A percentile compares a stretch with the other conserved stretches of the same genome.
Evolutionary conservation across 2,888 invertebrate species (phyloP).

Genomic region (Spisula solida): DNA sequence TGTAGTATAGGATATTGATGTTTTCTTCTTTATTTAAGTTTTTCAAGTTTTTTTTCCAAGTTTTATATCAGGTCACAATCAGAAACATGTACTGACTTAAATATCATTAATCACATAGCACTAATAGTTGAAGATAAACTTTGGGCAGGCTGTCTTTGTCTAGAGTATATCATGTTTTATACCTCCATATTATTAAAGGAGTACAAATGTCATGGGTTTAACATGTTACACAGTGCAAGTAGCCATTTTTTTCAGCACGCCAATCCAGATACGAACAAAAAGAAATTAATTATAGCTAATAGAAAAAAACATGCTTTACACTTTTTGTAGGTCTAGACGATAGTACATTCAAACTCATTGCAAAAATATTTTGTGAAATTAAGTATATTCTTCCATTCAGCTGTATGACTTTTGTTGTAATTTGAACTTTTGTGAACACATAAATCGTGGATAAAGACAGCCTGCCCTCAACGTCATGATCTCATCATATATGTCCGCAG

Average conservation of each 20-base stretch:
- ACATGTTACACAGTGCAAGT: neutral
- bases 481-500: neutral
- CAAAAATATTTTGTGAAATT: neutral
- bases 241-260: neutral
- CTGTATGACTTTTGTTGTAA: neutral
- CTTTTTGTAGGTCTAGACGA: neutral
- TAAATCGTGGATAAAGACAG: neutral
- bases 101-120: neutral
- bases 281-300: no score
- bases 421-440: neutral
- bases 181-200: neutral
- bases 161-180: neutral
- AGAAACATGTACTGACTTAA: neutral
- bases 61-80: neutral
- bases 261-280: no score
- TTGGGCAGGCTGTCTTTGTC: conserved; percentile 8
- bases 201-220: neutral
- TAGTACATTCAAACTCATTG: neutral
- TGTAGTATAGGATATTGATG: neutral
- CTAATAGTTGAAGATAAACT: neutral
- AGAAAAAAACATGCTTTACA: no score
- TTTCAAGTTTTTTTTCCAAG: neutral
- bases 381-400: neutral
- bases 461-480: conserved; percentile 14
- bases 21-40: neutral